Base-by-base conservation (phyloP, 2,113 vertebrate genomes). In the Capreolus pygargus region DNA sequence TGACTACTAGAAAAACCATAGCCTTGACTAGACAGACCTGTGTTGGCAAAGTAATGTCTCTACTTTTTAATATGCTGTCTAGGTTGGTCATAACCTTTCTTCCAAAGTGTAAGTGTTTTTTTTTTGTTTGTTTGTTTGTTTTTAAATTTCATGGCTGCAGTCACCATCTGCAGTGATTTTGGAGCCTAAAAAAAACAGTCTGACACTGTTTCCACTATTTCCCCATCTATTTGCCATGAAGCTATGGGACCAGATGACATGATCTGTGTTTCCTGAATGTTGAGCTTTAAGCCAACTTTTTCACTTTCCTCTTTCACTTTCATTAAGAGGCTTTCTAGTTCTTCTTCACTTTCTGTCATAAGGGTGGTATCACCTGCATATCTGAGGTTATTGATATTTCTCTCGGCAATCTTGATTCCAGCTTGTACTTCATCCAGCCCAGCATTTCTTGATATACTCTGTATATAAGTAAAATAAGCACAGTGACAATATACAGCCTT, bases 401-500 rank as follows among this genome's bases (percentile, higher is more conserved):
- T 67, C 16, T 3, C 15, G 2, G 61, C 7, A 67, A 67, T 67
- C 61, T n/a, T 67, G 16, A 67, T 67, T 67, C 61, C 33, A 67
- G 61, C 33, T 67, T 67, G 33, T 19, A 16, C 16, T 67, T 67
- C 61, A 2, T 67, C 2, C 33, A 67, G 16, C 16, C 16, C 61
- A 67, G 33, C 7, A 19, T 67, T n/a, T 67, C 33, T 67, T 67
- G 16, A 67, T 67, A 7, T 67, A n/a, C 61, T 67, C 61, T n/a
- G 15, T 30, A n/a, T 19, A 67, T 2, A 9, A n/a, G 61, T 19
- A 19, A 19, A 67, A 67, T 67, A 67, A 67, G 16, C 61, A 67
- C 0, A 0, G 0, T 67, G 33, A n/a, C 33, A n/a, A 67, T 67
- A n/a, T 67, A 67, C 7, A 67, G 61, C 33, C 33, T 67, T 67